Evolutionary conservation across 2,888 invertebrate species (phyloP).

Genomic region (Sycophila texana): DNA sequence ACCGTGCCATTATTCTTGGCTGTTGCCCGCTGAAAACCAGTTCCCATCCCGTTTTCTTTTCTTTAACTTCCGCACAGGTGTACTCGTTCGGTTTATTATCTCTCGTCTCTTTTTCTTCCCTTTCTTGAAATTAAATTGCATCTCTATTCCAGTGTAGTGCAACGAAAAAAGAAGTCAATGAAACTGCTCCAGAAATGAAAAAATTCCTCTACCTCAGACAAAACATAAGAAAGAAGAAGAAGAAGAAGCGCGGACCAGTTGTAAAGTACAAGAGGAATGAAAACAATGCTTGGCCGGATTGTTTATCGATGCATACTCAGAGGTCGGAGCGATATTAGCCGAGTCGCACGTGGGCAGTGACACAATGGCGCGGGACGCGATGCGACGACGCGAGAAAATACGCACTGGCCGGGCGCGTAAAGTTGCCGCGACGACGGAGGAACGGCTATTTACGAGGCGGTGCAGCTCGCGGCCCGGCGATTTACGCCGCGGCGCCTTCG

Average conservation of each 20-base stretch:
- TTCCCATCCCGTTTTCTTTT: neutral
- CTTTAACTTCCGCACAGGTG: neutral
- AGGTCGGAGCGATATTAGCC: conserved; percentile 36
- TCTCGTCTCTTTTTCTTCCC: no score
- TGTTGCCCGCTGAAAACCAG: neutral
- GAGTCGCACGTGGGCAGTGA: conserved; percentile 37
- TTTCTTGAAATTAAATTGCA: neutral
- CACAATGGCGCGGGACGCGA: neutral
- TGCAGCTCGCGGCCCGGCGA: neutral
- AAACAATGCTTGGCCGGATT: conserved; percentile 35
- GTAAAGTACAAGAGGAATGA: conserved; percentile 21
- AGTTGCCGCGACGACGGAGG: conserved; percentile 15
- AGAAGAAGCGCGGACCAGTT: neutral
- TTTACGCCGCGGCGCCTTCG: conserved; percentile 24
- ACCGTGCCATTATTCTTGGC: no score
- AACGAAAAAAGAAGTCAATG: neutral
- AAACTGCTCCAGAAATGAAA: no score
- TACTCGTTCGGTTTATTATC: no score
- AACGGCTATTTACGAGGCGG: conserved; percentile 35
- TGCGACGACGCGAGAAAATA: conserved; percentile 24
- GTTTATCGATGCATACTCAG: conserved; percentile 28
- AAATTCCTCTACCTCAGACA: no score
- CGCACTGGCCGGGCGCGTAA: conserved; percentile 33
- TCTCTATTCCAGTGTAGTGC: neutral
- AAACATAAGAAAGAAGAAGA: neutral